Percentiles rank a stretch among this genome's conserved stretches.
phyloP scores from a whole-genome alignment of 2,797 vertebrate genomes.

The Lithobates pipiens region DNA sequence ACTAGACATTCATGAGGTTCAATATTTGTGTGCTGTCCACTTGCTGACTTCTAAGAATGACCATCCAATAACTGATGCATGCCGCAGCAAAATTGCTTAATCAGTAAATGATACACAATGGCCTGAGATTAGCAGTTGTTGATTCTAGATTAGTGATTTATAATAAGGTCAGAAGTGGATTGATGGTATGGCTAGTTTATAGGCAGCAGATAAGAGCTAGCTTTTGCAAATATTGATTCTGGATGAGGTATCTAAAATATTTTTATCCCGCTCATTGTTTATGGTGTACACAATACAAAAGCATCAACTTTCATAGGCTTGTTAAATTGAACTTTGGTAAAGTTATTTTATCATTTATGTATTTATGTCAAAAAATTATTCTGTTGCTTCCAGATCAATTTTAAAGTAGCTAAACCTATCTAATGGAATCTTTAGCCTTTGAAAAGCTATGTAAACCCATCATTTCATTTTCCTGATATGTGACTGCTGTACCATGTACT shows the following conservation, averaged over 20 bases:
- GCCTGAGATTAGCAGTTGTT: slow-evolving; percentile 55
- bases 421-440: too few species aligned
- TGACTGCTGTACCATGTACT: too few species aligned
- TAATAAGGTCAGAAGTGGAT: slow-evolving; percentile 45
- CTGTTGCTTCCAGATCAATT: not conserved
- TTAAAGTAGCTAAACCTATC: too few species aligned
- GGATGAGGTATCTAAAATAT: slow-evolving; percentile 33
- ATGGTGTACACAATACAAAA: not conserved
- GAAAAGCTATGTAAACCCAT: too few species aligned
- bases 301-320: not conserved
- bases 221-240: slow-evolving; percentile 53
- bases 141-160: slow-evolving; percentile 32
- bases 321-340: slow-evolving; percentile 47
- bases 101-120: slow-evolving; percentile 54
- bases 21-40: not conserved
- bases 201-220: slow-evolving; percentile 40
- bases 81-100: slow-evolving; percentile 33
- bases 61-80: not conserved
- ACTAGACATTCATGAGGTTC: too few species aligned
- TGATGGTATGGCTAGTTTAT: slow-evolving; percentile 47
- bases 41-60: not conserved
- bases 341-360: slow-evolving; percentile 3
- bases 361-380: not conserved
- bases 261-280: slow-evolving; percentile 31
- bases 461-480: too few species aligned